Evolutionary conservation across 2,113 vertebrate genomes (phyloP).

Genomic region (Nothoprocta pentlandii): DNA sequence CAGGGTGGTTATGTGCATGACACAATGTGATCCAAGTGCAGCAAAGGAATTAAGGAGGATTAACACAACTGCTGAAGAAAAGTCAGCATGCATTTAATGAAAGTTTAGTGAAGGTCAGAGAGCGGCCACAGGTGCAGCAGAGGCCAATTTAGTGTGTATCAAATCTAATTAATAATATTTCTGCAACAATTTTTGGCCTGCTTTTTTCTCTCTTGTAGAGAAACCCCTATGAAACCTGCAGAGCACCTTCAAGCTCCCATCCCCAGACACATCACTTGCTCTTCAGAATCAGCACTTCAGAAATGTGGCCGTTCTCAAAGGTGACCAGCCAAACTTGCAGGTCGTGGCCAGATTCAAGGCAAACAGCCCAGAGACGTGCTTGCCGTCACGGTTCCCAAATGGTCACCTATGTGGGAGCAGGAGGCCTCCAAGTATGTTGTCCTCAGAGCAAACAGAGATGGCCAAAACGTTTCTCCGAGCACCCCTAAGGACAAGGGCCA

Average conservation of each 20-base stretch:
- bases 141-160: not conserved
- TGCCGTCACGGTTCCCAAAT: not conserved
- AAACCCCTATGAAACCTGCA: not conserved
- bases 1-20: not conserved
- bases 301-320: not conserved
- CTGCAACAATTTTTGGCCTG: not conserved
- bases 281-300: not conserved
- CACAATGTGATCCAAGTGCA: not conserved
- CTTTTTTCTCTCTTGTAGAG: not conserved
- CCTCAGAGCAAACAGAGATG: not conserved
- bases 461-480: not conserved
- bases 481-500: not conserved
- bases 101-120: not conserved
- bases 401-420: not conserved
- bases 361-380: not conserved
- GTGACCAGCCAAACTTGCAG: not conserved
- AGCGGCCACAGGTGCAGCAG: not conserved
- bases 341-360: not conserved
- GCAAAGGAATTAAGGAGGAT: not conserved
- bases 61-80: not conserved
- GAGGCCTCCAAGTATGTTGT: no score
- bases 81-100: not conserved
- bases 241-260: not conserved
- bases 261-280: not conserved
- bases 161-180: not conserved